phyloP scores from a whole-genome alignment of 2,888 invertebrate species.

The Chironomus riparius region DNA sequence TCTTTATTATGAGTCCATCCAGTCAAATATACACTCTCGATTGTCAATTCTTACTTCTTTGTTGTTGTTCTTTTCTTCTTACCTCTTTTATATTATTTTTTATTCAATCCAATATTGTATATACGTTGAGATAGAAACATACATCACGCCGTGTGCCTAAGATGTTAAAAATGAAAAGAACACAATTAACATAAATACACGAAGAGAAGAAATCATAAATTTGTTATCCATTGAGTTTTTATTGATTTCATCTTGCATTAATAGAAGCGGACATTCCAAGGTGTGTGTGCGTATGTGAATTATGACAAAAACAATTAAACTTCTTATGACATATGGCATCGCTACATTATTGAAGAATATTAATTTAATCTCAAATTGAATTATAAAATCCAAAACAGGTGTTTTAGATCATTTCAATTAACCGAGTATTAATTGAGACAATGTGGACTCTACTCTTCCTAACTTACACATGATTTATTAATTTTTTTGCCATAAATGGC shows the following conservation, averaged over 20 bases:
- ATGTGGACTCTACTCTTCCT: not conserved
- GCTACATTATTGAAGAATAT: no score
- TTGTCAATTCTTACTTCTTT: constrained; percentile 7
- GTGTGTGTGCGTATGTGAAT: not conserved
- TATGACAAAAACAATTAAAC: not conserved
- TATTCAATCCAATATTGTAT: not conserved
- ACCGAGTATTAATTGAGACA: no score
- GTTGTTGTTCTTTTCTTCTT: not conserved
- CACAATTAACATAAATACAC: constrained; percentile 24
- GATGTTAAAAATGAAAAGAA: not conserved
- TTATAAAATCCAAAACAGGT: no score
- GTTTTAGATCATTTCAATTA: no score
- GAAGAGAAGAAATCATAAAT: constrained; percentile 14
- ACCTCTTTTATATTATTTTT: not conserved
- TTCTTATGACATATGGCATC: not conserved
- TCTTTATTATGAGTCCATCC: not conserved
- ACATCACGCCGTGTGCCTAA: constrained; percentile 22
- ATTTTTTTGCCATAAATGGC: constrained; percentile 9
- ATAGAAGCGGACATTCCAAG: constrained; percentile 8
- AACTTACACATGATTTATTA: constrained; percentile 15
- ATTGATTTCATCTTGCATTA: not conserved
- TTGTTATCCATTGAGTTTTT: constrained; percentile 19
- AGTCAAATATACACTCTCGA: constrained; percentile 1
- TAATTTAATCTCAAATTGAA: no score
- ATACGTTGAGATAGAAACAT: not conserved